phyloP scores from a whole-genome alignment of 1,140 invertebrate species.

The Leptestheria dahalacensis region DNA sequence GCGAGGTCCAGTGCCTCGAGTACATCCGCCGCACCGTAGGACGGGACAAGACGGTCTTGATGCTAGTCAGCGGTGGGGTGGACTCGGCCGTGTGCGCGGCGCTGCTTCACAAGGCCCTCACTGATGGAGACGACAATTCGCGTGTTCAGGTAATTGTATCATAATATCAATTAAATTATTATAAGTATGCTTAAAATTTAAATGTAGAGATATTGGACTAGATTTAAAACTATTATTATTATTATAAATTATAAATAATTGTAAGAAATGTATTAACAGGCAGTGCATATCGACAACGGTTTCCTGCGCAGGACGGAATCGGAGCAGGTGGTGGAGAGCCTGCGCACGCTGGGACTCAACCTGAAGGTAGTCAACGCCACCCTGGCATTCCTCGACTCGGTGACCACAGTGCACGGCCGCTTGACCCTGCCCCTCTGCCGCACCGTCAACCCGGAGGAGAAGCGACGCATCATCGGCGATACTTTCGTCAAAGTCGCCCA shows the following conservation, averaged over 20 bases:
- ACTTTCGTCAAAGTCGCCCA: constrained; percentile 68
- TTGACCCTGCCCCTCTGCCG: constrained; percentile 77
- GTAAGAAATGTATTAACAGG: no score
- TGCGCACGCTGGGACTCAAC: constrained; percentile 71
- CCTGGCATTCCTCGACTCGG: constrained; percentile 53
- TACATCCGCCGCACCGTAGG: constrained; percentile 83
- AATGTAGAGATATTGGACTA: no score
- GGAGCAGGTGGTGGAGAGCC: constrained; percentile 64
- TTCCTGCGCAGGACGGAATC: constrained; percentile 97
- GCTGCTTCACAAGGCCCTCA: constrained; percentile 37
- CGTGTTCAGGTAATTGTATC: neutral
- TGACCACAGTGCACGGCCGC: constrained; percentile 54
- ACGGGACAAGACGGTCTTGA: constrained; percentile 60
- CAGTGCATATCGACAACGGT: constrained; percentile 96
- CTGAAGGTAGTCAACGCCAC: constrained; percentile 56
- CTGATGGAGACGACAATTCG: constrained; percentile 1
- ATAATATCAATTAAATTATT: no score
- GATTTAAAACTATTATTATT: no score
- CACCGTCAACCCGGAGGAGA: constrained; percentile 83
- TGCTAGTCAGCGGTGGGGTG: constrained; percentile 90
- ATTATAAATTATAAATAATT: constrained; percentile 10
- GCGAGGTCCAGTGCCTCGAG: constrained; percentile 83
- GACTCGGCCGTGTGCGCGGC: constrained; percentile 97
- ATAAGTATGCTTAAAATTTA: no score
- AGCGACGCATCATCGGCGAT: constrained; percentile 96